Base-by-base conservation (phyloP, 1,140 invertebrate species). In the Antheraea mylitta region DNA sequence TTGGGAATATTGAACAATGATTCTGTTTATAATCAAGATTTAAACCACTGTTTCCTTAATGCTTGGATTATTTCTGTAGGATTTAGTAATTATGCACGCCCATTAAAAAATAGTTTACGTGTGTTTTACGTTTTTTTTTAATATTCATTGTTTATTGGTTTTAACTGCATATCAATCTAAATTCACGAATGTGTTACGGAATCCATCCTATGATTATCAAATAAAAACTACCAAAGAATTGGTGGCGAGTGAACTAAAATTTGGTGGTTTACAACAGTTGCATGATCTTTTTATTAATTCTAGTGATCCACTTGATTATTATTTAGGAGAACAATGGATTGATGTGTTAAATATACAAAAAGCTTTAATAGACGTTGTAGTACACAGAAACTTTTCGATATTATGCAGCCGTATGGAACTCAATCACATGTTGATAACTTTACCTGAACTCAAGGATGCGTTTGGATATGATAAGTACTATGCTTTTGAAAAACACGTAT, bases 151-250 rank as follows among this genome's bases (percentile, higher is more conserved):
- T n/a, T 75, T 93, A 7, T 85, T 94, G 58, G 80, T 93, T 68
- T 77, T 92, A 22, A 91, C 92, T 7, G 89, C 87, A 0, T 94
- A 94, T 73, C 89, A 93, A 45, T 93, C 93, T 0, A 93, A 93
- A 76, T 77, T 94, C 63, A 93, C 94, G 16, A 79, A 81, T 30
- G 92, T 93, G 0, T 87, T 94, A 22, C 92, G 91, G 53, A 84
- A 92, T 70, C 92, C 93, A 0, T 83, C 85, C n/a, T 88, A 80
- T 45, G 79, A 93, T 53, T 78, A 91, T 67, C 93, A 94, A 77
- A 87, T 94, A 13, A 79, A 92, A 42, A 86, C 83, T 0, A 71
- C 93, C 5, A 67, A 90, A 45, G 92, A 94, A 67, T 76, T 94
- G 5, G 66, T 93, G 11, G 80, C 81, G 0, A 90, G 84, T 36